Conservation (phyloP, 2,888 invertebrate genomes). For the Drosophila buzzatii region DNA sequence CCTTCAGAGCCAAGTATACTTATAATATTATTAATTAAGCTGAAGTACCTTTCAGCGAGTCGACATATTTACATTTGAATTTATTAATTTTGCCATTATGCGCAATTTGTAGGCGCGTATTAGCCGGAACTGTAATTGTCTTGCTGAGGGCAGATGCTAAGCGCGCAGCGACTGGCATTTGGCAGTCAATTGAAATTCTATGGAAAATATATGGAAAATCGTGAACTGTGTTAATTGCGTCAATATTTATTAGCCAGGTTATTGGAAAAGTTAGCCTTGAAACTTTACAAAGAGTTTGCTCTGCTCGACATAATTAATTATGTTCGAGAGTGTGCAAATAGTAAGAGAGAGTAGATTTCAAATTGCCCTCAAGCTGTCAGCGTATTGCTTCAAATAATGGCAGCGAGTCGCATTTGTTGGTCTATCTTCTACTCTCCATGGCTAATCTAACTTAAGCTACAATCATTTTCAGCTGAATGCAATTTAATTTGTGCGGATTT, state of each 20-base stretch:
- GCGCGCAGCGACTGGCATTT: constrained; percentile 14
- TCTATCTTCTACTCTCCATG: neutral
- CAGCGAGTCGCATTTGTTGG: constrained; percentile 33
- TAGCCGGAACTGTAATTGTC: constrained; percentile 1
- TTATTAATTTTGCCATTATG: neutral
- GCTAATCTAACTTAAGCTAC: neutral
- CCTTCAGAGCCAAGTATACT: neutral
- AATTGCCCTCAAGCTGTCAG: constrained; percentile 39
- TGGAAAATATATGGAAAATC: constrained; percentile 32
- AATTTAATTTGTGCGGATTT: neutral
- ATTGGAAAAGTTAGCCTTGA: constrained; percentile 29
- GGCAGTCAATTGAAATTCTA: constrained; percentile 37
- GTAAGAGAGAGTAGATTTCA: constrained; percentile 32
- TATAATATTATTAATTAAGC: constrained; percentile 3
- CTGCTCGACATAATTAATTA: constrained; percentile 65
- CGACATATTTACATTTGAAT: constrained; percentile 2
- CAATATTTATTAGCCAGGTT: constrained; percentile 40
- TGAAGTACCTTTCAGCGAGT: neutral
- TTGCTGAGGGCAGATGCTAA: neutral
- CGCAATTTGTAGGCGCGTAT: neutral
- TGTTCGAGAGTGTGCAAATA: constrained; percentile 50
- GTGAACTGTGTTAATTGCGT: constrained; percentile 48
- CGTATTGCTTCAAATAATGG: constrained; percentile 40
- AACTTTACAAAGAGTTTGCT: constrained; percentile 31
- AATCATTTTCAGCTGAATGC: neutral